Conservation (phyloP, 2,888 invertebrate genomes). For the Rhyacophila evoluta region DNA sequence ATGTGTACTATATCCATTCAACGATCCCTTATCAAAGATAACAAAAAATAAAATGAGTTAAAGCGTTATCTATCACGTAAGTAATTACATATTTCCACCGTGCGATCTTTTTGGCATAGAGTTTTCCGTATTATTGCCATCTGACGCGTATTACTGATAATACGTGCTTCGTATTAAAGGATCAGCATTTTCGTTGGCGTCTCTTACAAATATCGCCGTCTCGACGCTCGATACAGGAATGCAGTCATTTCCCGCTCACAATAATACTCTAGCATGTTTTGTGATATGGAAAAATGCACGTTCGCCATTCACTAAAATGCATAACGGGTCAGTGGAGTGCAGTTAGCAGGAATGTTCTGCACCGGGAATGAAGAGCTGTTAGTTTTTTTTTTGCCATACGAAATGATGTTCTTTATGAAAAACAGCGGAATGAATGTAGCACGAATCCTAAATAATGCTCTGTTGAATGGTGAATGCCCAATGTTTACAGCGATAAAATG, state of each 20-base stretch:
- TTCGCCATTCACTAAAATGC: neutral
- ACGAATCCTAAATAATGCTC: neutral
- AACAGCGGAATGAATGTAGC: neutral
- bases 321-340: conserved; percentile 10
- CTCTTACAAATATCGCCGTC: neutral
- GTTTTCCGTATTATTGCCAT: too few species aligned
- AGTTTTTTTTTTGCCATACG: neutral
- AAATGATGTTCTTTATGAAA: conserved; percentile 11
- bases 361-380: neutral
- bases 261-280: neutral
- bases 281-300: conserved; percentile 20
- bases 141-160: neutral
- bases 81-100: too few species aligned
- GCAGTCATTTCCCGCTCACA: conserved; percentile 2
- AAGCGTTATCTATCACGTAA: too few species aligned
- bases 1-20: too few species aligned
- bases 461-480: neutral
- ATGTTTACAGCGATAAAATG: neutral
- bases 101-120: too few species aligned
- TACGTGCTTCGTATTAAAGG: neutral
- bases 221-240: neutral
- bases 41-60: too few species aligned
- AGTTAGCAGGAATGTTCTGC: neutral
- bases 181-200: neutral
- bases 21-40: too few species aligned